These are phyloP conservation scores for Chalcis sispes DNA, from an alignment of 2,888 invertebrate genomes.

Conservation along the genomic window DNA sequence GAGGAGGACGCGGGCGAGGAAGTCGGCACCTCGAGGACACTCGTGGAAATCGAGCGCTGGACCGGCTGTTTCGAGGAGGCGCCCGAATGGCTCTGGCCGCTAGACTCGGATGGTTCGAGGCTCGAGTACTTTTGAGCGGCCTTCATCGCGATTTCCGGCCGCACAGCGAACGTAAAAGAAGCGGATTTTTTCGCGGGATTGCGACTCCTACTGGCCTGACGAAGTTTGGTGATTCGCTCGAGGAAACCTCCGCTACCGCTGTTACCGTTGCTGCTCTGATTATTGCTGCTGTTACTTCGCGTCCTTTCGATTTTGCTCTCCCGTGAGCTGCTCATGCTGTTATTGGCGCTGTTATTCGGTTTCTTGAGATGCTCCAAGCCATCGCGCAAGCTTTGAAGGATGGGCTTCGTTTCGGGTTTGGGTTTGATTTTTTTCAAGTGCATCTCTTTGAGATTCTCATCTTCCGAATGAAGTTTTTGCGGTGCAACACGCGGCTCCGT, in stretches of 20 bases:
- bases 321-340: conserved; percentile 38
- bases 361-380: conserved; percentile 72
- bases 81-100: conserved; percentile 12
- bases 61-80: conserved; percentile 68
- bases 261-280: conserved; percentile 65
- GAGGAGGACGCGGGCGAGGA: neutral
- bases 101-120: conserved; percentile 66
- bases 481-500: conserved; percentile 74
- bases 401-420: conserved; percentile 71
- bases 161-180: conserved; percentile 74
- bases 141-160: conserved; percentile 71
- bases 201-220: conserved; percentile 69
- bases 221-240: conserved; percentile 71
- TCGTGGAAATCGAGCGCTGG: conserved; percentile 72
- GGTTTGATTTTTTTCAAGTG: conserved; percentile 73
- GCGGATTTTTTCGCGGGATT: conserved; percentile 75
- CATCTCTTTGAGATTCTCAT: conserved; percentile 70
- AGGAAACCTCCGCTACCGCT: conserved; percentile 71
- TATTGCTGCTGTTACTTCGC: conserved; percentile 30
- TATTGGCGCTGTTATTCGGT: conserved; percentile 37
- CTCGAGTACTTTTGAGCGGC: conserved; percentile 71
- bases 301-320: conserved; percentile 12
- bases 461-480: conserved; percentile 66
- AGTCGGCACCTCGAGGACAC: conserved; percentile 67
- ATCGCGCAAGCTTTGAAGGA: conserved; percentile 71